phyloP scores from a whole-genome alignment of 2,888 invertebrate genomes.

The Noctua pronuba region DNA sequence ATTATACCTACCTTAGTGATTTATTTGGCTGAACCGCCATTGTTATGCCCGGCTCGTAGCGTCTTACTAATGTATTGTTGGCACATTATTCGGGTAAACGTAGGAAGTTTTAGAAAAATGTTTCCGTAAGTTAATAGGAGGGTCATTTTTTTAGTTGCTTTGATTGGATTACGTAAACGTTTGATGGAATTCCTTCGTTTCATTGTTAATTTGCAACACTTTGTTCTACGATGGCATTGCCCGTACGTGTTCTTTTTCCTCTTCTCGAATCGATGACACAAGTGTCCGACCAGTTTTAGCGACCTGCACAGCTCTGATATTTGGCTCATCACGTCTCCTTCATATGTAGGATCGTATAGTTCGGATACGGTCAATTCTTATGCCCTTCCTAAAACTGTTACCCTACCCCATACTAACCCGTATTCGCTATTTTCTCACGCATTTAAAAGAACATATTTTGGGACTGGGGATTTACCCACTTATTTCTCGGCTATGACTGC shows the following conservation, averaged over 20 bases:
- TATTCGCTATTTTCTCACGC: not conserved
- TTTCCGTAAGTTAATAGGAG: slow-evolving; percentile 20
- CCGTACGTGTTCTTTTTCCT: too few species aligned
- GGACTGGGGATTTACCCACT: not conserved
- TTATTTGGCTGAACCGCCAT: slow-evolving; percentile 48
- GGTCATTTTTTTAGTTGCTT: slow-evolving; percentile 22
- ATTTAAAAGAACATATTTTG: not conserved
- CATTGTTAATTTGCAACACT: too few species aligned
- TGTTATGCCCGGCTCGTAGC: slow-evolving; percentile 47
- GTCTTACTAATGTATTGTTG: slow-evolving; percentile 41
- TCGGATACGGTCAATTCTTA: not conserved
- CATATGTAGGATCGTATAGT: not conserved
- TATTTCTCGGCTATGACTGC: not conserved
- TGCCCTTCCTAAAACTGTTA: not conserved
- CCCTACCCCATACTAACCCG: not conserved
- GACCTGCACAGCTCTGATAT: too few species aligned
- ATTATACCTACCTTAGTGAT: slow-evolving; percentile 42
- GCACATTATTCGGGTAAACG: slow-evolving; percentile 38
- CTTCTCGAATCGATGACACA: too few species aligned
- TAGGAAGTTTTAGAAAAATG: slow-evolving; percentile 36
- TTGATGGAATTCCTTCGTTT: not conserved
- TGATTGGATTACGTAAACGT: slow-evolving; percentile 17
- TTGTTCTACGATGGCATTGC: too few species aligned
- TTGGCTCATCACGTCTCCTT: too few species aligned
- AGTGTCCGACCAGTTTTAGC: too few species aligned